Evolutionary conservation across 2,113 vertebrate species (phyloP), one percentile per base, ranked within the genome.

Genomic region (Chamaetylas fuelleborni): DNA sequence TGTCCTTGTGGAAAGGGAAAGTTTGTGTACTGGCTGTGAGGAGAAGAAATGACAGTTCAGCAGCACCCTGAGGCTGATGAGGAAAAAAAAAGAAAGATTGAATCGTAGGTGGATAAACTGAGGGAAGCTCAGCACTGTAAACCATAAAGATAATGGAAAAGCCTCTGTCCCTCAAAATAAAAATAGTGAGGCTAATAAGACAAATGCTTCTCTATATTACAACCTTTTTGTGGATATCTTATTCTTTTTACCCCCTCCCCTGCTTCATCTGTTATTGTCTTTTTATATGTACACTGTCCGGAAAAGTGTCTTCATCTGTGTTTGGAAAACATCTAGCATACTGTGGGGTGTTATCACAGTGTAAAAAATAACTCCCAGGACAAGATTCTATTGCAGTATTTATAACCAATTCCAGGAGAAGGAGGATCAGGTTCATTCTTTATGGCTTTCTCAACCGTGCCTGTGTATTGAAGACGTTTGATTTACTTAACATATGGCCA

Each of bases 281-380:
- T 97, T 96, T 96, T 96, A 88, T 95, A 94, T 69, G 85, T 96
- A 88, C 1, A 9, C 79, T 96, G 66, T 88, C 95, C 71, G 72
- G 88, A 94, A 96, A 92, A 93, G 90, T 91, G 82, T 95, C 95
- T 96, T 97, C 87, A 96, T 96, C 85, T 93, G 71, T 96, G 90
- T 95, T 96, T 97, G 92, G 90, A 95, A 97, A 97, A 92, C 92
- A 95, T 96, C 88, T 97, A 96, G 79, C 94, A 92, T 91, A 93
- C 94, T 96, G 96, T 61, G 90, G 87, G 79, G 93, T 97, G 94
- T 95, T 96, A 94, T 90, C 93, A 90, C 88, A 96, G 92, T 73
- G 92, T 94, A 94, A 94, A 96, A 97, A 97, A 95, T 96, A 96
- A 94, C 92, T 96, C 92, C 90, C 92, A 95, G 93, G 76, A 95